Base-by-base conservation (phyloP, 1,140 invertebrate species). In the Macrobrachium rosenbergii region DNA sequence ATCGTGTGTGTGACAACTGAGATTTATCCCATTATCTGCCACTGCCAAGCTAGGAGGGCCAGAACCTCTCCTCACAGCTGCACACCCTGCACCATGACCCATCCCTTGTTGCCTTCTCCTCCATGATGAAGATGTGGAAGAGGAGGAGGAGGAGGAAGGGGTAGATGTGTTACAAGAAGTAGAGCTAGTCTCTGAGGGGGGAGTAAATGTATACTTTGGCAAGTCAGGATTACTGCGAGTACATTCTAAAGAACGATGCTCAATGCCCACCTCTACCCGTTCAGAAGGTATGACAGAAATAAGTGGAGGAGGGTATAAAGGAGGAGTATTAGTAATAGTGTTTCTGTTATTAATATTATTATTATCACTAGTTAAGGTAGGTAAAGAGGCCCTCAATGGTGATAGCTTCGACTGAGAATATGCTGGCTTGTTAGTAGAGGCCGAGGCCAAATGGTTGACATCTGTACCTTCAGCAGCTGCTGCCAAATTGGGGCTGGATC, bases 171-270 rank as follows among this genome's bases (percentile, higher is more conserved):
- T 88, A 63, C 82, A 88, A 37, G 86, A 83, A 69, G 63, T 69
- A n/a, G 80, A 88, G 64, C 82, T 80, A 10, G 82, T 37, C 21
- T 88, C 87, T 62, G 87, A 88, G 23, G 88, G 79, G 19, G 87
- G 87, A 28, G 87, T 88, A 72, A 87, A 90, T n/a, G 89, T 90
- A 62, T 90, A 90, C 43, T 88, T 88, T 11, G 89, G 89, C 2
- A 90, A 64, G 43, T 88, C 67, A 37, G 87, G 89, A 60, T 90
- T 90, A 72, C 43, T 87, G 28, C 87, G 83, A 12, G 87, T 90
- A 37, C 87, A 67, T n/a, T 86, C 83, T 19, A 83, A 16, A 21
- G 73, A 60, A 45, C 89, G 77, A 81, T 90, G 89, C 73, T 85
- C 79, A 28, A 90, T 90, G 58, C 85, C 87, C 52, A 82, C 72